These are phyloP conservation scores for Lytechinus pictus DNA, from an alignment of 35 echinoderm and acorn worm genomes.

Conservation along the genomic window DNA sequence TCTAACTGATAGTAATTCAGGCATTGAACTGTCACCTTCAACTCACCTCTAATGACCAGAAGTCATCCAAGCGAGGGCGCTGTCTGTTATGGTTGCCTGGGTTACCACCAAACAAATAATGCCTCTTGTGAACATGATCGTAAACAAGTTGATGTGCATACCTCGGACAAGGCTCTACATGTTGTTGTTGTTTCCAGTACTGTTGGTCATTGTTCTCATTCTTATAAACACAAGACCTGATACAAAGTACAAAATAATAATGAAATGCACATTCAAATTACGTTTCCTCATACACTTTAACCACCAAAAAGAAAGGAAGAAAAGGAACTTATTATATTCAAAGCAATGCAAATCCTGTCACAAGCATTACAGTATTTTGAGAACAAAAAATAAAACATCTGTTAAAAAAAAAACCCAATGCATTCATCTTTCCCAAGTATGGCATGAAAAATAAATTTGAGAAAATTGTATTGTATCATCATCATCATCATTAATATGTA, in stretches of 20 bases:
- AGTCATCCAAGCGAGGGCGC: slow-evolving; percentile 86
- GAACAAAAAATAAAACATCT: too few species aligned
- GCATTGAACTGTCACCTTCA: too few species aligned
- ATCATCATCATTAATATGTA: too few species aligned
- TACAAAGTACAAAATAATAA: not conserved
- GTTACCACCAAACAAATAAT: slow-evolving; percentile 96
- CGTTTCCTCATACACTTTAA: not conserved
- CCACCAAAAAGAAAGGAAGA: not conserved
- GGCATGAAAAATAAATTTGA: too few species aligned
- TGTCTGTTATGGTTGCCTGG: slow-evolving; percentile 65
- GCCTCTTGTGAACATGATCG: slow-evolving; percentile 85
- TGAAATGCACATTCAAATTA: not conserved
- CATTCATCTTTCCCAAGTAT: too few species aligned
- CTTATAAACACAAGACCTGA: slow-evolving; percentile 98
- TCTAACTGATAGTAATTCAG: too few species aligned
- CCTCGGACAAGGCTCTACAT: slow-evolving; percentile 88
- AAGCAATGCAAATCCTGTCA: too few species aligned
- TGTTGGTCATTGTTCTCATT: slow-evolving; percentile 87
- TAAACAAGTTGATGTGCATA: slow-evolving; percentile 92
- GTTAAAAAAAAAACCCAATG: too few species aligned
- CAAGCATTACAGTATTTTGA: too few species aligned
- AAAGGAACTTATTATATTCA: not conserved
- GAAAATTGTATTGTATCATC: too few species aligned
- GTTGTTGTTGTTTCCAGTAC: slow-evolving; percentile 88
- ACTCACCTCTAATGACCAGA: slow-evolving; percentile 89